Percentiles rank a stretch among this genome's conserved stretches.
These are phyloP conservation scores for Lithobius niger DNA, from an alignment of 1,140 invertebrate genomes.

Conservation along the genomic window DNA sequence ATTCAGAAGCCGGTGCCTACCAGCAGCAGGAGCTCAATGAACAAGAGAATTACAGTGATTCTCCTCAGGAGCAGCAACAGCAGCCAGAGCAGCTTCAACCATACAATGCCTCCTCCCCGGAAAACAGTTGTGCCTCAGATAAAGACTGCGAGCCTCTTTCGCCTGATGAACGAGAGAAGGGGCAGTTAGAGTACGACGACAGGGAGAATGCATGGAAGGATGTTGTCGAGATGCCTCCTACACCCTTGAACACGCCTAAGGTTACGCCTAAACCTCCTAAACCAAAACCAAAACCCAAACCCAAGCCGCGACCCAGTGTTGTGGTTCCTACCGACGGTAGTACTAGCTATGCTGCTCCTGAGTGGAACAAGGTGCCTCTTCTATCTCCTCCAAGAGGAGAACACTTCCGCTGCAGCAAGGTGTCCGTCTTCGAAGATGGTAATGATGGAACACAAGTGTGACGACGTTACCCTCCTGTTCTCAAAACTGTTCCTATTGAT, in stretches of 20 bases:
- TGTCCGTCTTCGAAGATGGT: neutral
- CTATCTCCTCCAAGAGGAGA: conserved; percentile 1
- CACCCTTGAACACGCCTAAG: neutral
- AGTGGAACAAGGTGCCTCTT: conserved; percentile 2
- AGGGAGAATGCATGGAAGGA: neutral
- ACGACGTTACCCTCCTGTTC: too few species aligned
- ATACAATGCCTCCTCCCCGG: neutral
- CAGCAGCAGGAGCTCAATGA: neutral
- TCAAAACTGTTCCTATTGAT: too few species aligned
- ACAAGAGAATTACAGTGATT: too few species aligned
- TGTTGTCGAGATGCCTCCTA: neutral
- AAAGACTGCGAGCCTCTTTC: neutral
- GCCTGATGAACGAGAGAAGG: neutral
- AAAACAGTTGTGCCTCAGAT: neutral
- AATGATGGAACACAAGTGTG: neutral
- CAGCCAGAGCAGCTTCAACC: neutral
- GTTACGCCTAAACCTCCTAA: neutral
- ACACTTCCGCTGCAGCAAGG: neutral
- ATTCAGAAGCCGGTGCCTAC: neutral
- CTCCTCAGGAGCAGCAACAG: neutral
- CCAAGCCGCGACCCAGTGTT: neutral
- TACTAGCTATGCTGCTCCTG: neutral
- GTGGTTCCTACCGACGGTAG: neutral
- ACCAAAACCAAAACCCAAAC: neutral
- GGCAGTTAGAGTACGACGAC: neutral